A percentile compares a stretch with the other conserved stretches of the same genome.
These are phyloP conservation scores for Athripsodes cinereus DNA, from an alignment of 2,888 invertebrate genomes.

Conservation along the genomic window DNA sequence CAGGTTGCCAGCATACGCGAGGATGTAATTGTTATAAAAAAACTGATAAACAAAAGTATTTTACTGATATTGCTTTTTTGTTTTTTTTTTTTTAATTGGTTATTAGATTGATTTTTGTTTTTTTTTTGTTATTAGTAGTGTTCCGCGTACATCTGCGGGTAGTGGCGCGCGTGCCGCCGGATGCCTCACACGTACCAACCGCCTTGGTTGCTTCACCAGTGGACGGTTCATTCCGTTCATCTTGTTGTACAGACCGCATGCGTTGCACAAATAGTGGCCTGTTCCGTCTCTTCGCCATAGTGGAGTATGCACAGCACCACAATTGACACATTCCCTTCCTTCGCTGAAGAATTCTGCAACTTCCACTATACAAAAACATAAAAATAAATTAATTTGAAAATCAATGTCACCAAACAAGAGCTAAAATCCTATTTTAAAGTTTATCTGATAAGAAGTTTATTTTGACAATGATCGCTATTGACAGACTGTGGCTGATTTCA, in stretches of 20 bases:
- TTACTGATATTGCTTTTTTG: background rate
- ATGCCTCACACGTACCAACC: slow-evolving; percentile 64
- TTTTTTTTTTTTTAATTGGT: background rate
- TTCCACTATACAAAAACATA: slow-evolving; percentile 17
- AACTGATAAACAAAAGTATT: background rate
- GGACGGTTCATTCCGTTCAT: slow-evolving; percentile 94
- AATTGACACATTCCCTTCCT: slow-evolving; percentile 26
- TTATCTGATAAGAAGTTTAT: too few species aligned
- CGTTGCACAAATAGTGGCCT: slow-evolving; percentile 99
- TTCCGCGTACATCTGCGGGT: slow-evolving; percentile 21
- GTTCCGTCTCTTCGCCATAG: slow-evolving; percentile 98
- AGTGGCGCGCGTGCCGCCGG: slow-evolving; percentile 18
- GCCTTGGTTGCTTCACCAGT: slow-evolving; percentile 83
- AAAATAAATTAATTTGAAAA: background rate
- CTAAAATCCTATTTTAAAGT: too few species aligned
- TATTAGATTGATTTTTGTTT: background rate
- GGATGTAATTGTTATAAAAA: background rate
- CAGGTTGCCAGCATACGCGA: slow-evolving; percentile 16
- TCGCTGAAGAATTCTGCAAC: slow-evolving; percentile 25
- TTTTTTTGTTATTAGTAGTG: slow-evolving; percentile 6
- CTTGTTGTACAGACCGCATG: slow-evolving; percentile 97
- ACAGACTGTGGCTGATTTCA: too few species aligned
- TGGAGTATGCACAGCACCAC: slow-evolving; percentile 57
- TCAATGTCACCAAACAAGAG: too few species aligned
- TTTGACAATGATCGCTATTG: too few species aligned